A percentile compares a stretch with the other conserved stretches of the same genome.
Evolutionary conservation across 2,797 vertebrate genomes (phyloP).

Genomic region (Sardinella longiceps): DNA sequence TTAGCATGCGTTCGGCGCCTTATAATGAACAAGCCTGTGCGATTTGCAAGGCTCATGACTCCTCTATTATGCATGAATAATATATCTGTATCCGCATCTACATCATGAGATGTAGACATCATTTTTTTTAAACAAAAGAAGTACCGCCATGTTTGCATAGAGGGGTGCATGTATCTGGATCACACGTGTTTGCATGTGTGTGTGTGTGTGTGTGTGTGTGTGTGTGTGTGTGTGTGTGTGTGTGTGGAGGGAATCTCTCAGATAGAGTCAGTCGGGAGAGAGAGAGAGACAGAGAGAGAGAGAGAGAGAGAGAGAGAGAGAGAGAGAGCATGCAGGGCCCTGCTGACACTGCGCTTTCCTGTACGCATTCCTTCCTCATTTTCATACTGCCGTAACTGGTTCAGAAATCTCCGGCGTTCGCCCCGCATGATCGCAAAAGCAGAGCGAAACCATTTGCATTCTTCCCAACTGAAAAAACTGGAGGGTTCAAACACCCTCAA

Average conservation of each 20-base stretch:
- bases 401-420: conserved; percentile 39
- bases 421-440: conserved; percentile 14
- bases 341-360: conserved; percentile 56
- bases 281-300: neutral
- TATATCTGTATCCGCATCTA: neutral
- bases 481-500: neutral
- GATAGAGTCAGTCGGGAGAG: too few relatives aligned
- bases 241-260: neutral
- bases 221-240: neutral
- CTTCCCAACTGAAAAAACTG: neutral
- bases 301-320: neutral
- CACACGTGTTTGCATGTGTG: neutral
- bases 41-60: neutral
- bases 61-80: conserved; percentile 7
- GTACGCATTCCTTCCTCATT: conserved; percentile 36
- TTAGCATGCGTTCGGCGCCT: neutral
- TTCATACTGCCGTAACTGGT: conserved; percentile 63
- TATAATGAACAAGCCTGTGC: neutral
- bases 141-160: neutral
- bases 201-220: neutral
- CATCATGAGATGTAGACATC: neutral
- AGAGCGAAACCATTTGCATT: neutral
- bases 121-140: neutral
- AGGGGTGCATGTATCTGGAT: neutral
- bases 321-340: conserved; percentile 23